phyloP scores from a whole-genome alignment of 2,888 invertebrate species.

The Hipparchia semele region DNA sequence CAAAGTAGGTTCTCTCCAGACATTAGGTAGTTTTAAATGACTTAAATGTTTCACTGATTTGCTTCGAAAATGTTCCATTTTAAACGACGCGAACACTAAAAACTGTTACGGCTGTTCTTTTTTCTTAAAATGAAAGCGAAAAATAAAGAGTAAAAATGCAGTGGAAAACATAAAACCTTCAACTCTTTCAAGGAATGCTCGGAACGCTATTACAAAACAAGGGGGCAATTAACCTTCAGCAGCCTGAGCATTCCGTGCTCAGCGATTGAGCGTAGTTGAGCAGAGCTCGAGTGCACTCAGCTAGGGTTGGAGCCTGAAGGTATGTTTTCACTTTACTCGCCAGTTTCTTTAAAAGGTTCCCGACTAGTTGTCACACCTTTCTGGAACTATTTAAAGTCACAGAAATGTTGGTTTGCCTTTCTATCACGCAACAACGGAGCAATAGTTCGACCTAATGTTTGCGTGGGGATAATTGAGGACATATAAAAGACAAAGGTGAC shows the following conservation, averaged over 20 bases:
- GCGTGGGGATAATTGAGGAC: too few relatives aligned
- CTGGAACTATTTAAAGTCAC: too few relatives aligned
- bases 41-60: neutral
- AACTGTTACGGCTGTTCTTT: neutral
- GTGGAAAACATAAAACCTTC: conserved; percentile 7
- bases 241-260: conserved; percentile 19
- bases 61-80: neutral
- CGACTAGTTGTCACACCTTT: too few relatives aligned
- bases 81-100: neutral
- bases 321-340: neutral
- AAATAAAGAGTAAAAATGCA: conserved; percentile 13
- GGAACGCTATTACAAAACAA: conserved; percentile 24
- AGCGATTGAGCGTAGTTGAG: conserved; percentile 15
- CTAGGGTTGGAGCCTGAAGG: neutral
- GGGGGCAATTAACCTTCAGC: conserved; percentile 30
- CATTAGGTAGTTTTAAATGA: too few relatives aligned
- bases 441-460: too few relatives aligned
- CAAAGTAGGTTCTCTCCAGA: too few relatives aligned
- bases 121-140: conserved; percentile 7
- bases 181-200: conserved; percentile 6
- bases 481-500: too few relatives aligned
- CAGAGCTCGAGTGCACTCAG: neutral
- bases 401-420: too few relatives aligned
- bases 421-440: too few relatives aligned
- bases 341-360: neutral